Base-by-base conservation (phyloP, 2,113 vertebrate genomes). In the Tetraodon nigroviridis region DNA sequence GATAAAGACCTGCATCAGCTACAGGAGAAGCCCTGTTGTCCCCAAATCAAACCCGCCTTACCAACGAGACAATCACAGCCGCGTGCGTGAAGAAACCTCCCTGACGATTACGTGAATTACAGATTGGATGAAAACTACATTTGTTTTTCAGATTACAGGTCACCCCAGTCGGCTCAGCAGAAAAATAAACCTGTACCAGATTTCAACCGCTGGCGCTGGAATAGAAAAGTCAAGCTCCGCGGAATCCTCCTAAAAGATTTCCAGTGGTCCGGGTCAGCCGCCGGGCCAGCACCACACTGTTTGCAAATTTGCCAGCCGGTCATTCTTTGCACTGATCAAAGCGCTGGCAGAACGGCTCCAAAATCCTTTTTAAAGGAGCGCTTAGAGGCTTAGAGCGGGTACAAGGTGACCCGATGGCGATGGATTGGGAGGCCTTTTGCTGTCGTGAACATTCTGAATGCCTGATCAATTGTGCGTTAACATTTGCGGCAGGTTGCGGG, bases 321-420 rank as follows among this genome's bases (percentile, higher is more conserved):
- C 48, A 80, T 90, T 92, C 88, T 68, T 37, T 78, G 75, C 63
- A 49, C 69, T 63, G 84, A 92, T 92, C 87, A 92, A 90, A 93
- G 87, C 32, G 0, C 55, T 87, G 54, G 78, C 84, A 73, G 57
- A 57, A 66, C 78, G 61, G 84, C 76, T 58, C 60, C 4, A 78
- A 81, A 75, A 78, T 79, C 68, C 48, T 65, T 19, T n/a, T 76
- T 63, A 71, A 90, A 82, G 78, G 4, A 5, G 2, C 22, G 40
- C 44, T 83, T 67, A 60, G 27, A 57, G 55, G 64, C 55, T 75
- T 75, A 62, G n/a, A 51, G 5, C 4, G 57, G 62, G 58, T 71
- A 24, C 8, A 20, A 59, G 53, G 24, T 13, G 52, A 58, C 14
- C 54, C 42, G 49, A 37, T 12, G 32, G 11, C 32, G 60, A 48